These are phyloP conservation scores for Siniperca obscura DNA, from an alignment of 2,797 vertebrate species.

Conservation along the genomic window DNA sequence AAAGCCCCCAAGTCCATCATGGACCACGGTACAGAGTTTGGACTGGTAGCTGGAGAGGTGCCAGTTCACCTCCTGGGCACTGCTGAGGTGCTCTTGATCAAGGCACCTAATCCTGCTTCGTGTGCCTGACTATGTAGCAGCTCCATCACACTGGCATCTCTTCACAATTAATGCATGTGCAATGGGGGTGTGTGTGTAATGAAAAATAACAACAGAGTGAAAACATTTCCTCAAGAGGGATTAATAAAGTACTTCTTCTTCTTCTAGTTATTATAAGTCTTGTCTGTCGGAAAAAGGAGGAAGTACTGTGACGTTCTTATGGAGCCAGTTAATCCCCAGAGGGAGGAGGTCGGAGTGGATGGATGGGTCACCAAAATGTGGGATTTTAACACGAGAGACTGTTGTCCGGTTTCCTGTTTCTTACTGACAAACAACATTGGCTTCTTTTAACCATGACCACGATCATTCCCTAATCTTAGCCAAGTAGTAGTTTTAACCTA, in stretches of 20 bases:
- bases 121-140: too few relatives aligned
- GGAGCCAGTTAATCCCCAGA: background rate
- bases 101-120: too few relatives aligned
- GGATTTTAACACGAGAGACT: background rate
- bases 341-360: background rate
- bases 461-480: background rate
- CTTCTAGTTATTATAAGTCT: background rate
- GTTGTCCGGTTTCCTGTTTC: background rate
- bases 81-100: too few relatives aligned
- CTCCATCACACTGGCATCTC: too few relatives aligned
- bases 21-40: too few relatives aligned
- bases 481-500: background rate
- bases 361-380: background rate
- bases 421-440: background rate
- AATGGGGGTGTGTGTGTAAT: too few relatives aligned
- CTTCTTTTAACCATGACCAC: background rate
- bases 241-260: too few relatives aligned
- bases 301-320: background rate
- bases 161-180: too few relatives aligned
- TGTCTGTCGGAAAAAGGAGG: background rate
- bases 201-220: too few relatives aligned
- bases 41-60: too few relatives aligned
- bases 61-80: too few relatives aligned
- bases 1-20: background rate
- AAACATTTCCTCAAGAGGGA: too few relatives aligned